Evolutionary conservation across 2,888 invertebrate species (phyloP), one percentile per base, ranked within the genome.

Genomic region (Cataglyphis rosenhaueri): DNA sequence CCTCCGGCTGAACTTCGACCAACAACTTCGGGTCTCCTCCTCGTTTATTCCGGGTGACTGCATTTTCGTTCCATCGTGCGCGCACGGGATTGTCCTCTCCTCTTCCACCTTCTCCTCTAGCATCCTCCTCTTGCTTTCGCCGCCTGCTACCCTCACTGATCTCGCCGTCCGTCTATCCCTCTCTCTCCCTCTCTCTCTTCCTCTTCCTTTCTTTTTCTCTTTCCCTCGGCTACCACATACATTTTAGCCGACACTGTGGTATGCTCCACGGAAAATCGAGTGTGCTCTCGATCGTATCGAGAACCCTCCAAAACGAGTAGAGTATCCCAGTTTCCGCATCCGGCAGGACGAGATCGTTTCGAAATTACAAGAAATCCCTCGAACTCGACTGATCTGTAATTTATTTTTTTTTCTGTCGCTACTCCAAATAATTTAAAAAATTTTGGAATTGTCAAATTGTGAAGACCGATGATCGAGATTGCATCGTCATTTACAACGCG

Each of bases 1-100:
- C 93, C 91, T 87, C 76, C 75, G 89, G 87, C 91, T 91, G 92
- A 94, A 94, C 94, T 94, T 93, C 92, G 92, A 93, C 92, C 94
- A 92, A 94, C 93, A 94, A 94, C 93, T 94, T 94, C 93, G 89
- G 92, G 91, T 93, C 93, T 93, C 92, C 93, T 93, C 92, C 94
- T 94, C 94, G 94, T 94, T 94, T 94, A 94, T 94, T 94, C 94
- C 93, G 93, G 94, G 91, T 93, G 93, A 94, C 93, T 94, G 94
- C 94, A 92, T 92, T 93, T 93, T 94, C 93, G 92, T 93, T 93
- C 93, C 91, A 92, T 93, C 93, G 82, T 82, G 84, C 82, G 71
- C 66, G 76, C 84, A 83, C 85, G 73, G 73, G 82, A 62, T 59
- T 48, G 78, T 74, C 65, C 65, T 74, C 85, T 74, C 57, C 74